Evolutionary conservation across 2,888 invertebrate species (phyloP), one percentile per base, ranked within the genome.

Genomic region (Drosophila trichaetosa): DNA sequence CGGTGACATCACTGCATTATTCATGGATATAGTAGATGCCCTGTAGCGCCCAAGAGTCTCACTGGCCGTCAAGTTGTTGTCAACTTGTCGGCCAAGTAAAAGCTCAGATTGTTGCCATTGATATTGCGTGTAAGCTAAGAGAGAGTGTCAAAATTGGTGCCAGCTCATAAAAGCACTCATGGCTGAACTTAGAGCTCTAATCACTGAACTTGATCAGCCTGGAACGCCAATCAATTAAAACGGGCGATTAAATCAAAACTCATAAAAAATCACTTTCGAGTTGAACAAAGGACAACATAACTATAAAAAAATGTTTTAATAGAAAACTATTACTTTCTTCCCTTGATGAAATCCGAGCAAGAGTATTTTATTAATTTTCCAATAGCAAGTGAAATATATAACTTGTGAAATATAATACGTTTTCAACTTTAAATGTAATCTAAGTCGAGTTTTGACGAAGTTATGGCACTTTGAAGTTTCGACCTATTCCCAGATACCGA

Each of bases 1-100:
- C 10, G 75, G 64, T 64, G 82, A 82, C 70, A 77, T 85, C 83
- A 69, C 83, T 89, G 86, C 86, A 87, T 85, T 82, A 83, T 83
- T 83, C 88, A 83, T 88, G 65, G 54, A 36, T 58, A 38, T 54
- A n/a, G 24, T 54, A 11, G 24, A 31, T 54, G 40, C 57, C 51
- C 51, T 48, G 76, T 24, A 73, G 70, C 63, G 65, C 52, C 67
- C 58, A 52, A 83, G 52, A 66, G 81, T 77, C 62, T 57, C 52
- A 21, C 46, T 10, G 53, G 11, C 49, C 49, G 27, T 60, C 46
- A 51, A 34, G 27, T 68, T 60, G 73, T 31, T 29, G 40, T 52
- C 21, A 34, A 48, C 65, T 58, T 76, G 79, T 72, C 75, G 78
- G 72, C 79, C 13, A 68, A 68, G 64, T 62, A 71, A 49, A 73